Conservation (phyloP, 2,888 invertebrate genomes). For the Leucozona laternaria region DNA sequence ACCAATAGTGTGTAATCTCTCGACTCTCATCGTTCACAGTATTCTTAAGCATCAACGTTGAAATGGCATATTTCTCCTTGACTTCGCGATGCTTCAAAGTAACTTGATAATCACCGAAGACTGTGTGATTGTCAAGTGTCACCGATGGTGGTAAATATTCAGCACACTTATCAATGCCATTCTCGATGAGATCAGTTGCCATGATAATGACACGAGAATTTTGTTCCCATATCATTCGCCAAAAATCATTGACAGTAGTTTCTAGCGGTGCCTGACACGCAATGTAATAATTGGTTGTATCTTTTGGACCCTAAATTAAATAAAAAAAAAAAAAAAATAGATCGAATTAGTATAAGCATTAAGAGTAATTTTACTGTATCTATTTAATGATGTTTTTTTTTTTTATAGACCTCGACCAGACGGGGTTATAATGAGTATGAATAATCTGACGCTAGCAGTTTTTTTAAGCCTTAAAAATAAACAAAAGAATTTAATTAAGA, state of each 20-base stretch:
- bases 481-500: not conserved
- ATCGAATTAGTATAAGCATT: too few relatives aligned
- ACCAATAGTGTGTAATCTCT: slow-evolving; percentile 96
- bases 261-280: slow-evolving; percentile 96
- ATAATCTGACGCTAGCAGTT: not conserved
- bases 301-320: slow-evolving; percentile 90
- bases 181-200: slow-evolving; percentile 95
- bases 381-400: not conserved
- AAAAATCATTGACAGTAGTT: slow-evolving; percentile 94
- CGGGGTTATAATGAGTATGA: slow-evolving; percentile 14
- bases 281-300: slow-evolving; percentile 93
- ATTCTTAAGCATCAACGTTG: slow-evolving; percentile 92
- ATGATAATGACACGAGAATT: slow-evolving; percentile 94
- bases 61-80: slow-evolving; percentile 95
- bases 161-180: slow-evolving; percentile 94
- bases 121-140: slow-evolving; percentile 93
- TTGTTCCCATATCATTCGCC: slow-evolving; percentile 99
- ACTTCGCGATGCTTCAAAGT: slow-evolving; percentile 95
- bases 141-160: slow-evolving; percentile 96
- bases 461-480: not conserved
- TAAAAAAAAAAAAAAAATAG: not conserved
- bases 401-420: not conserved
- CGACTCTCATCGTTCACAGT: slow-evolving; percentile 92
- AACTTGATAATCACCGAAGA: slow-evolving; percentile 93
- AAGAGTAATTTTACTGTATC: too few relatives aligned